Percentiles rank a stretch among this genome's conserved stretches.
phyloP scores from a whole-genome alignment of 2,113 vertebrate genomes.

The Paramisgurnus dabryanus region DNA sequence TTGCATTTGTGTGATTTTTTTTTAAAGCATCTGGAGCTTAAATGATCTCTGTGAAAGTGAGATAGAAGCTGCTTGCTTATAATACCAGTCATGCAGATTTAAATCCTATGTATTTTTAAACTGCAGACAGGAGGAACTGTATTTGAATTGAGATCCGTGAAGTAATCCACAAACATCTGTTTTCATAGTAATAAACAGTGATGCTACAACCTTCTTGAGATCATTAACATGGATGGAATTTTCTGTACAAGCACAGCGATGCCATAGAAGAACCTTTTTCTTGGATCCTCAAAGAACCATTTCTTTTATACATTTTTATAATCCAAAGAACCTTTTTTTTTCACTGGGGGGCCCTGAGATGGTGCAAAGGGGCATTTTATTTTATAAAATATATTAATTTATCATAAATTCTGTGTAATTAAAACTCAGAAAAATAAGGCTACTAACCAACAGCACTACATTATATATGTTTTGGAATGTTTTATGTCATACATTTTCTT shows the following conservation, averaged over 20 bases:
- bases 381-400: too few species aligned
- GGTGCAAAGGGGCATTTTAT: too few species aligned
- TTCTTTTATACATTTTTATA: too few species aligned
- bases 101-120: not conserved
- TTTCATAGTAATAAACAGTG: constrained; percentile 5
- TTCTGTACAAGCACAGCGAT: not conserved
- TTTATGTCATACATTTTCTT: too few species aligned
- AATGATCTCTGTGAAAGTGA: not conserved
- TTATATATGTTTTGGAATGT: too few species aligned
- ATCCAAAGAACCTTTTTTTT: too few species aligned
- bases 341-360: too few species aligned
- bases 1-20: not conserved
- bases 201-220: not conserved
- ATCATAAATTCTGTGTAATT: too few species aligned
- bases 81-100: not conserved
- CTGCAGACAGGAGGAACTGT: not conserved
- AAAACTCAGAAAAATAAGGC: too few species aligned
- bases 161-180: not conserved
- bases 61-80: not conserved
- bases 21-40: not conserved
- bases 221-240: not conserved
- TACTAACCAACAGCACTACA: too few species aligned
- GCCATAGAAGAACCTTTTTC: too few species aligned
- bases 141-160: not conserved
- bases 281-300: too few species aligned